A percentile compares a stretch with the other conserved stretches of the same genome.
These are phyloP conservation scores for Ephialtes manifestator DNA, from an alignment of 2,888 invertebrate genomes.

Conservation along the genomic window DNA sequence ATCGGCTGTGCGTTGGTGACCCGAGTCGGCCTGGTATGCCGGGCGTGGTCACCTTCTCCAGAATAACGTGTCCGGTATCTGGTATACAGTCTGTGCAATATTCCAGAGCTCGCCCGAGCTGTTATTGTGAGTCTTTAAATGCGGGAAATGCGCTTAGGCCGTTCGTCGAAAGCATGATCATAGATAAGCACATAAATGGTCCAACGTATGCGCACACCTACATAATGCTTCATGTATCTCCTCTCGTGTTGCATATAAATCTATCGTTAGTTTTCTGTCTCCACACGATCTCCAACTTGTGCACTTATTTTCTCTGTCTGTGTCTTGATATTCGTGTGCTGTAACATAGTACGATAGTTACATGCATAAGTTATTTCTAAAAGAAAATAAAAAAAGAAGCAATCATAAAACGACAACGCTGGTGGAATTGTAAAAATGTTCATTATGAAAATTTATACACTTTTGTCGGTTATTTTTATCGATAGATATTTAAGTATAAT, in stretches of 20 bases:
- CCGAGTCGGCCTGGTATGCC: conserved; percentile 77
- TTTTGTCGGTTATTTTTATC: no score
- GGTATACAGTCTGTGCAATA: conserved; percentile 45
- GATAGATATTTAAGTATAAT: no score
- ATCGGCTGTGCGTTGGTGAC: conserved; percentile 64
- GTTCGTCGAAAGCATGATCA: conserved; percentile 77
- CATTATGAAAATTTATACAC: no score
- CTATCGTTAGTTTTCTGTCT: background rate
- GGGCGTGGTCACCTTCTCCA: conserved; percentile 79
- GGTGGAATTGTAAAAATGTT: background rate
- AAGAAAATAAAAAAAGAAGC: background rate
- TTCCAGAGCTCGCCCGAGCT: conserved; percentile 5
- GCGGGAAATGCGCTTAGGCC: conserved; percentile 61
- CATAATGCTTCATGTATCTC: conserved; percentile 11
- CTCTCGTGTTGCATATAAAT: conserved; percentile 25
- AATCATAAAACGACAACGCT: background rate
- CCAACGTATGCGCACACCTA: conserved; percentile 17
- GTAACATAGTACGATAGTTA: background rate
- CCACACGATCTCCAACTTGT: background rate
- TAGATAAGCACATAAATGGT: conserved; percentile 75
- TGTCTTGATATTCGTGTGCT: no score
- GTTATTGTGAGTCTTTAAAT: conserved; percentile 25
- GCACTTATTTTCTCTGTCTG: background rate
- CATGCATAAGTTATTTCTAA: background rate
- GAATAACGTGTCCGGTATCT: conserved; percentile 54